Evolutionary conservation across 2,888 invertebrate species (phyloP), one percentile per base, ranked within the genome.

Genomic region (Tipula confusa): DNA sequence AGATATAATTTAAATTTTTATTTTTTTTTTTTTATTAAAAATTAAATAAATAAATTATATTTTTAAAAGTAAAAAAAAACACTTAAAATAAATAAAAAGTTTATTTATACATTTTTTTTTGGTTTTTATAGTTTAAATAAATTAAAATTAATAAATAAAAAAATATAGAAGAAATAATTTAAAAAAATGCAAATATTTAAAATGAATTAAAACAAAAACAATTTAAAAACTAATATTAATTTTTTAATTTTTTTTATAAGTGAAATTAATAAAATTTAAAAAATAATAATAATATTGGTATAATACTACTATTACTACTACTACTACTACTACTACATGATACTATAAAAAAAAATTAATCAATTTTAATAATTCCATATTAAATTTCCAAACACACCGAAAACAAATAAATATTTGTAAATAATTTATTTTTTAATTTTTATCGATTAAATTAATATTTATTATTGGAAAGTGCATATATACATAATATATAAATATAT

Each of bases 1-100:
- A 13, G 9, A 29, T 29, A 82, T 29, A 33, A 33, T 82, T 82
- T 82, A 15, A 15, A 82, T 15, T 28, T 24, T 79, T 29, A 33
- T 33, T 33, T 48, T 48, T 48, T 48, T 18, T 29, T 79, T 29
- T 28, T 13, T 29, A 29, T 81, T 9, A 81, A 81, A 31, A 31
- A 81, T 13, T 29, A 81, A 29, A 7, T 81, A 29, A 81, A 81
- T 29, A 81, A 81, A 81, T 81, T 31, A 31, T 81, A 81, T 81
- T 81, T 33, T 29, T 82, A 82, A 81, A 82, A 82, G 2, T 18
- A 82, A 82, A 79, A 28, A 29, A 81, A 29, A 43, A 43, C n/a
- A 6, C 43, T 43, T 64, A 64, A 64, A 64, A 64, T 11, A 24
- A 64, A 64, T 64, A 24, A 43, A 64, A 24, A 64, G 9, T 64